A percentile compares a stretch with the other conserved stretches of the same genome.
These are phyloP conservation scores for Dasyprocta punctata DNA, from an alignment of 2,113 vertebrate genomes.

Conservation along the genomic window DNA sequence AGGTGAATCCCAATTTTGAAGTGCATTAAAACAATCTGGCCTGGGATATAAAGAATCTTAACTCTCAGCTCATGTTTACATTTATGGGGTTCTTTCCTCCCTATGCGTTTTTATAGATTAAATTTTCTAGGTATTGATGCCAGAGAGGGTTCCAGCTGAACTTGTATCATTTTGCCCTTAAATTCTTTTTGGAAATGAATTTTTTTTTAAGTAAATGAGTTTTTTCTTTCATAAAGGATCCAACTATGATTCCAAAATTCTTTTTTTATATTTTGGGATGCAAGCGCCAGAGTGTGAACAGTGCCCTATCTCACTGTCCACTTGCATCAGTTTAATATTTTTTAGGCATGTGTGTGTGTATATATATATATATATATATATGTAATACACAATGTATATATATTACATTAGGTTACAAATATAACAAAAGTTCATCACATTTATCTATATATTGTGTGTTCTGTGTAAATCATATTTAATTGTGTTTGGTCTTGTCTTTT, in stretches of 20 bases:
- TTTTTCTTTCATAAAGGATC: constrained; percentile 77
- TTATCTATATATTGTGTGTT: neutral
- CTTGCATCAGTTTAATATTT: constrained; percentile 28
- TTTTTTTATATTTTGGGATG: constrained; percentile 75
- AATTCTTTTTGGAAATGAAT: constrained; percentile 70
- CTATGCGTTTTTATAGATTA: constrained; percentile 43
- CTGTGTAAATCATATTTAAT: constrained; percentile 17
- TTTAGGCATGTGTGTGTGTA: neutral
- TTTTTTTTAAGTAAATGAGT: constrained; percentile 72
- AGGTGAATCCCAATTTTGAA: constrained; percentile 10
- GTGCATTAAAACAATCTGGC: neutral
- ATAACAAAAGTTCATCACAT: neutral
- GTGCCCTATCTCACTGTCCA: constrained; percentile 69
- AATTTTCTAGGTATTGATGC: constrained; percentile 63
- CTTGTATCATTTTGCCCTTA: constrained; percentile 66
- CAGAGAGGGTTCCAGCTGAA: constrained; percentile 75
- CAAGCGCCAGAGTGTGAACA: constrained; percentile 78
- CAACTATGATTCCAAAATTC: constrained; percentile 71
- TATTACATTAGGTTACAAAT: constrained; percentile 56
- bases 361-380: too few relatives aligned
- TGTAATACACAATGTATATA: too few relatives aligned
- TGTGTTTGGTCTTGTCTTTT: neutral
- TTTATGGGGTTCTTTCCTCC: constrained; percentile 25
- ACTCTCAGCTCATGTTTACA: constrained; percentile 47
- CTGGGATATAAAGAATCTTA: neutral